Base-by-base conservation (phyloP, 2,888 invertebrate species). In the Chrysopilus asiliformis region DNA sequence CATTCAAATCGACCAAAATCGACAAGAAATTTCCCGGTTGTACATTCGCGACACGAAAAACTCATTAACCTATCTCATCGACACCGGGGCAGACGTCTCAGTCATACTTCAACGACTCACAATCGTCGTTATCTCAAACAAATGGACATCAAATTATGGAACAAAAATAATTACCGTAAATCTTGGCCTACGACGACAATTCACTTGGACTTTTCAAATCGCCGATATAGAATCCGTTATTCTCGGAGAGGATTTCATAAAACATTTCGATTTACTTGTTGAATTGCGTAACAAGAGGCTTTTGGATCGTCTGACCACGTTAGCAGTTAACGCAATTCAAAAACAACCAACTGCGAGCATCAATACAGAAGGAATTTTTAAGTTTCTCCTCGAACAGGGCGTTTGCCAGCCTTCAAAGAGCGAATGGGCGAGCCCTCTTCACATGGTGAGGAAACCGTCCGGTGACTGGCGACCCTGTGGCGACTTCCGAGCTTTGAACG, bases 371-470 rank as follows among this genome's bases (percentile, higher is more conserved):
- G 26, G 5, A 26, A 26, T 26, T 26, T n/a, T 5, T n/a, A 26
- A 32, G 10, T 22, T 8, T 22, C 10, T 22, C 6, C 6, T 6
- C 6, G 47, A 59, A 18, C 39, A 47, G 14, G 61, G 59, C 1
- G 56, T 60, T 6, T 55, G 57, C 22, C 46, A 57, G 4, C 60
- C 57, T 0, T 60, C 58, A 0, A 50, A 49, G 7, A 55, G 55
- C 19, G 42, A 47, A 1, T 62, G 56, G 60, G 48, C 58, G 1
- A 55, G 49, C 34, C 62, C 56, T 2, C 43, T 63, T 1, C 50
- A 52, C 34, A 31, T 53, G 39, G 47, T 44, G 9, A 43, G 41
- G n/a, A 50, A 50, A 37, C 71, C 50, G 70, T 71, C 71, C 56
- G 65, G 32, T 12, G 28, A 38, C 2, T 51, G 50, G 52, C 17